A percentile compares a stretch with the other conserved stretches of the same genome.
phyloP scores from a whole-genome alignment of 2,888 invertebrate genomes.

The Dendrolimus houi region DNA sequence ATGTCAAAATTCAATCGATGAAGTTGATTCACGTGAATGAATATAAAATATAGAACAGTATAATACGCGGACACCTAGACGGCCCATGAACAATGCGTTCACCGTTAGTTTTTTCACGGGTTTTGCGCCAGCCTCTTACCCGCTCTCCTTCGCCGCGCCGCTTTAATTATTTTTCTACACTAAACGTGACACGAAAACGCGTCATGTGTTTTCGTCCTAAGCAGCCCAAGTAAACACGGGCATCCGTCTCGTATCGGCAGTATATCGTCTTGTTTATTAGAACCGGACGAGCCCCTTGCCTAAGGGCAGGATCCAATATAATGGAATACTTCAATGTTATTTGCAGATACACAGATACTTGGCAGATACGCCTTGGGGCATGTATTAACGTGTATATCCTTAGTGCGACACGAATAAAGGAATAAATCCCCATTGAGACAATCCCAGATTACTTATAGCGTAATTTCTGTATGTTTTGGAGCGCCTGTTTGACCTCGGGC shows the following conservation, averaged over 20 bases:
- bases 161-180: too few relatives aligned
- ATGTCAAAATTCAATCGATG: too few relatives aligned
- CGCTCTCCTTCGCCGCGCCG: too few relatives aligned
- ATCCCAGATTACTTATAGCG: constrained; percentile 6
- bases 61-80: too few relatives aligned
- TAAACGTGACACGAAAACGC: neutral
- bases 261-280: constrained; percentile 71
- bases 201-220: neutral
- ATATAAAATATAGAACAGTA: too few relatives aligned
- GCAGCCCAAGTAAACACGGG: constrained; percentile 42
- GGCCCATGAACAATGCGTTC: too few relatives aligned
- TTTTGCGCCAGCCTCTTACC: too few relatives aligned
- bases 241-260: constrained; percentile 35
- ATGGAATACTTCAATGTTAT: constrained; percentile 73
- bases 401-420: constrained; percentile 44
- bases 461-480: constrained; percentile 1
- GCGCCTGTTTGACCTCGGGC: neutral
- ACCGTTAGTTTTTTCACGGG: too few relatives aligned
- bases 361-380: constrained; percentile 51
- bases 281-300: constrained; percentile 59
- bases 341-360: constrained; percentile 67
- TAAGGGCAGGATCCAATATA: constrained; percentile 69
- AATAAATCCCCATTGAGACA: constrained; percentile 8
- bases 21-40: too few relatives aligned
- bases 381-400: constrained; percentile 61